A percentile compares a stretch with the other conserved stretches of the same genome.
Evolutionary conservation across 2,797 vertebrate genomes (phyloP).

Genomic region (Oceanodroma leucorhoa): DNA sequence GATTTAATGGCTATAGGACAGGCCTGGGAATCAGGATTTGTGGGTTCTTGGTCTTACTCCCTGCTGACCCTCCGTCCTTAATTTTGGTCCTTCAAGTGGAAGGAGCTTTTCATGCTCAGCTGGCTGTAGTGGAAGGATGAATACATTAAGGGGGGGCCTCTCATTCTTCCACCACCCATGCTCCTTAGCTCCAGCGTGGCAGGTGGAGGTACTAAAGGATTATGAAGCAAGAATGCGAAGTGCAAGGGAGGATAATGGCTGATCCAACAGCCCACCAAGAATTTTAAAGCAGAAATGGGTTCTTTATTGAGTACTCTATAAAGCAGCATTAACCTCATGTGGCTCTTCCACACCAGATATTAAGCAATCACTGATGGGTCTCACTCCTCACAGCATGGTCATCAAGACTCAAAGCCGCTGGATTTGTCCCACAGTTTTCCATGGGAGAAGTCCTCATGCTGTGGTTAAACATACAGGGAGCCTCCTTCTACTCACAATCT

Average conservation of each 20-base stretch:
- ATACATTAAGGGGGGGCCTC: neutral
- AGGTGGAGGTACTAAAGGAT: neutral
- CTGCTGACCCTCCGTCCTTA: neutral
- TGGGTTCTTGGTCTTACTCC: neutral
- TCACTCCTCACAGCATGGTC: neutral
- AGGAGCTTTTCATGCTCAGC: neutral
- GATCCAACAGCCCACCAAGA: neutral
- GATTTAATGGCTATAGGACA: neutral
- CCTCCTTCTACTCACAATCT: neutral
- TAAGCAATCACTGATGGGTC: neutral
- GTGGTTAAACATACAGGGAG: neutral
- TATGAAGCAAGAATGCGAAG: neutral
- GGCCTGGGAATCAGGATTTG: neutral
- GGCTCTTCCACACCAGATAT: neutral
- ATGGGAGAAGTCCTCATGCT: neutral
- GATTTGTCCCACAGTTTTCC: neutral
- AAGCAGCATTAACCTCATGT: neutral
- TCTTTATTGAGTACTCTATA: neutral
- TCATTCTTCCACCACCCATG: neutral
- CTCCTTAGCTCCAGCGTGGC: neutral
- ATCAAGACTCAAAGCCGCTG: neutral
- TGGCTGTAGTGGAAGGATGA: neutral
- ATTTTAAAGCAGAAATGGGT: neutral
- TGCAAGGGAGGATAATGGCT: accelerated
- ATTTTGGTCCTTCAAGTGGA: neutral